Evolutionary conservation across 2,797 vertebrate genomes (phyloP), one percentile per base, ranked within the genome.

Genomic region (Bovichtus diacanthus): DNA sequence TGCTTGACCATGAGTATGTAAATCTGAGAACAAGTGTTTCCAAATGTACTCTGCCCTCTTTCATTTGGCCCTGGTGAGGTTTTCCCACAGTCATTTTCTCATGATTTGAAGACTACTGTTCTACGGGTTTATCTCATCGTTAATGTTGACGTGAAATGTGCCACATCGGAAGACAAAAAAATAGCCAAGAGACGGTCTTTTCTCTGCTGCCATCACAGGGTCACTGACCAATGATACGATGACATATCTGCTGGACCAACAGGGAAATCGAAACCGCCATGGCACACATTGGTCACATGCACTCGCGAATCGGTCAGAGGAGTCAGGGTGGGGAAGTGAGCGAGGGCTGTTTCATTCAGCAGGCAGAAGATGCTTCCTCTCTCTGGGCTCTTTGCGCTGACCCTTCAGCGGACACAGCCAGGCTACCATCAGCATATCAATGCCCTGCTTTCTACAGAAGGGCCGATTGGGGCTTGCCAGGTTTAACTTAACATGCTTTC

Each of bases 381-480:
- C 74, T 59, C 67, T 27, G 34, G 74, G 74, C 58, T 49, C 69
- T 36, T 56, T 23, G 65, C 64, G 6, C 62, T 72, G 80, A 69
- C 62, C 56, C 63, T 41, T 76, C 69, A 77, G 87, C 82, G 83
- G 88, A 85, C 77, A 67, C 76, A 67, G 81, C 80, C 83, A 78
- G 80, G 83, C 75, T 58, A 68, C 36, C 19, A 90, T 86, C 91
- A 94, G 90, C 91, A 93, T 93, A 90, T 90, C 87, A 93, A 93
- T 93, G 90, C 60, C 19, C 49, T 21, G 61, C 77, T 87, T 83
- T 84, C 84, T 76, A 69, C 80, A 78, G 80, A 84, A 63, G 70
- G 62, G 38, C 62, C 6, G 55, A 72, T 71, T 81, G 69, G 65
- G 19, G 53, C 80, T 65, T 80, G 86, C 82, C 82, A 81, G 79